phyloP scores from a whole-genome alignment of 2,113 vertebrate genomes.

The Corythaixoides concolor region DNA sequence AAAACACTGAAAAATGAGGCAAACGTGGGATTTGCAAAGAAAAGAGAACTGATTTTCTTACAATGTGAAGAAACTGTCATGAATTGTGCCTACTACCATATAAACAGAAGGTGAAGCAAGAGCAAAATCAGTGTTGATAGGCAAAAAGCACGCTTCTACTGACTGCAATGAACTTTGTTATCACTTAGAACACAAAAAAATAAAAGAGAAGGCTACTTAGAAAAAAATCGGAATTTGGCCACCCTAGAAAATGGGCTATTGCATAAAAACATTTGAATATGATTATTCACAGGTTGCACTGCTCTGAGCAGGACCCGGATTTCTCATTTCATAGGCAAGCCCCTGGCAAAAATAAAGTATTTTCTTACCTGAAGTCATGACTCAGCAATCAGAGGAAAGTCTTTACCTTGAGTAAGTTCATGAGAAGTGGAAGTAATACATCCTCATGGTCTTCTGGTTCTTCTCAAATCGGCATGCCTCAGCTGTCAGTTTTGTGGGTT shows the following conservation, averaged over 20 bases:
- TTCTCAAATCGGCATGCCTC: background rate
- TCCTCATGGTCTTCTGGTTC: background rate
- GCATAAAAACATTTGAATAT: background rate
- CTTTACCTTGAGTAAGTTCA: background rate
- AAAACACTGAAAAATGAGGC: slow-evolving; percentile 12
- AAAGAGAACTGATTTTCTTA: background rate
- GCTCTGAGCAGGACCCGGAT: background rate
- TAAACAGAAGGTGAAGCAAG: background rate
- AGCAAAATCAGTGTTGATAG: background rate
- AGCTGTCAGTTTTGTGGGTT: background rate
- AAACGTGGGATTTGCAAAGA: background rate
- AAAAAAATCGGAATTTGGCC: background rate
- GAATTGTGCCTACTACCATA: background rate
- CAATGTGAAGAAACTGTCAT: background rate
- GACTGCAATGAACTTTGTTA: background rate
- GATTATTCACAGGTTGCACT: background rate
- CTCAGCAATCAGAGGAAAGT: background rate
- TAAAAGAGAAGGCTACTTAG: background rate
- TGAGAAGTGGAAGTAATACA: background rate
- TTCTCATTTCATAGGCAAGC: background rate
- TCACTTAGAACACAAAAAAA: background rate
- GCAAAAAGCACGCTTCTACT: background rate
- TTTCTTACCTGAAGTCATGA: background rate
- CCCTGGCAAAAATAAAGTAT: background rate
- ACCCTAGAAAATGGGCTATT: background rate